Evolutionary conservation across 2,113 vertebrate genomes (phyloP).

Genomic region (Syngnathus scovelli): DNA sequence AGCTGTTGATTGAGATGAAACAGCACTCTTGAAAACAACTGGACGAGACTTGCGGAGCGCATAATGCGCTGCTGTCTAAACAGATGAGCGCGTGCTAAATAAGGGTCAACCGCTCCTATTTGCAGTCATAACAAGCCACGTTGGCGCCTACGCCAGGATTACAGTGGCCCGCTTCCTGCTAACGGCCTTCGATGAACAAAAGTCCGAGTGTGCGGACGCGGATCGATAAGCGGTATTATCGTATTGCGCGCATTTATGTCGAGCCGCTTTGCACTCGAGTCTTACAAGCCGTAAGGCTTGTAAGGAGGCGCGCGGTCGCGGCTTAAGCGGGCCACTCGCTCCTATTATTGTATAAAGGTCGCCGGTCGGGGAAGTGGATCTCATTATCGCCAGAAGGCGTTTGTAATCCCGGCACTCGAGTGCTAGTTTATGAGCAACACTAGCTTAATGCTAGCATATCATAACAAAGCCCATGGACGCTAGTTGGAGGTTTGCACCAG

Average conservation of each 20-base stretch:
- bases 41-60: background rate
- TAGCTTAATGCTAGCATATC: too few species aligned
- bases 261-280: constrained; percentile 44
- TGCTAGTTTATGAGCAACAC: background rate
- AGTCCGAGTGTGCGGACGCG: constrained; percentile 31
- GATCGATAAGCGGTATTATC: constrained; percentile 30
- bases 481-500: too few species aligned
- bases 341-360: constrained; percentile 38
- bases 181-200: constrained; percentile 49
- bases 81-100: constrained; percentile 8
- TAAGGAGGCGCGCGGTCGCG: constrained; percentile 37
- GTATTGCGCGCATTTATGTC: constrained; percentile 21
- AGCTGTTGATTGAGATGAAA: background rate
- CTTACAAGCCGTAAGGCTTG: constrained; percentile 24
- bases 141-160: constrained; percentile 32
- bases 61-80: background rate
- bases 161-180: constrained; percentile 3
- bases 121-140: constrained; percentile 48
- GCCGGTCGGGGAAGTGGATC: constrained; percentile 38
- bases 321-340: background rate
- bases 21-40: background rate
- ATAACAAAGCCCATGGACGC: too few species aligned
- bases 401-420: constrained; percentile 34
- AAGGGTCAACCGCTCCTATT: constrained; percentile 40
- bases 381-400: constrained; percentile 48